Base-by-base conservation (phyloP, 2,888 invertebrate species). In the Ophion slaviceki region DNA sequence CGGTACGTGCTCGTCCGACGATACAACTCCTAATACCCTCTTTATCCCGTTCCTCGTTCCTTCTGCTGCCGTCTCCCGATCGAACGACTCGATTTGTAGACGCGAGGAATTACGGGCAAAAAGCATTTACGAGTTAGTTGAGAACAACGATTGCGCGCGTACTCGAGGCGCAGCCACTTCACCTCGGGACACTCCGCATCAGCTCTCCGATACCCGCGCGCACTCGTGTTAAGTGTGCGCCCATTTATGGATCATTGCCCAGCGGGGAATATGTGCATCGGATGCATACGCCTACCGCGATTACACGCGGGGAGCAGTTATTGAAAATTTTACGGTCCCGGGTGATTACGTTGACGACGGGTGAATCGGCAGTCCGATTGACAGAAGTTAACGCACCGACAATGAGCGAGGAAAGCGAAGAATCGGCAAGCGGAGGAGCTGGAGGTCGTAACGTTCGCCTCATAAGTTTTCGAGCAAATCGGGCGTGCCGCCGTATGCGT, bases 71-170 rank as follows among this genome's bases (percentile, higher is more conserved):
- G 62, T 78, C 76, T 72, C 61, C 59, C 59, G 77, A 71, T 80
- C 80, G 71, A 84, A 80, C 80, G 80, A 80, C 84, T 84, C 84
- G 84, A 84, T 84, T 80, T 80, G 76, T 67, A 76, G 80, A 80
- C 72, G 64, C 76, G 80, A 59, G 84, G 84, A 84, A 84, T 77
- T 80, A 84, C 71, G 72, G 66, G 59, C 53, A 84, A 80, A 84
- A 84, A 76, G 72, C 72, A 84, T 40, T 66, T 72, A 76, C 76
- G 66, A 80, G 80, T 84, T 75, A 57, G 40, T 62, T 84, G 75
- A 70, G 47, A 74, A 68, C 2, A 47, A 53, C 64, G 53, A 53
- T 53, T 53, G 53, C 11, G 20, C 53, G 64, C 57, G 6, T 57
- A 45, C 45, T 62, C 61, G 11, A 62, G 67, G 57, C 53, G 45